Percentiles rank a stretch among this genome's conserved stretches.
These are phyloP conservation scores for Sternotherus odoratus DNA, from an alignment of 2,797 vertebrate species.

Conservation along the genomic window DNA sequence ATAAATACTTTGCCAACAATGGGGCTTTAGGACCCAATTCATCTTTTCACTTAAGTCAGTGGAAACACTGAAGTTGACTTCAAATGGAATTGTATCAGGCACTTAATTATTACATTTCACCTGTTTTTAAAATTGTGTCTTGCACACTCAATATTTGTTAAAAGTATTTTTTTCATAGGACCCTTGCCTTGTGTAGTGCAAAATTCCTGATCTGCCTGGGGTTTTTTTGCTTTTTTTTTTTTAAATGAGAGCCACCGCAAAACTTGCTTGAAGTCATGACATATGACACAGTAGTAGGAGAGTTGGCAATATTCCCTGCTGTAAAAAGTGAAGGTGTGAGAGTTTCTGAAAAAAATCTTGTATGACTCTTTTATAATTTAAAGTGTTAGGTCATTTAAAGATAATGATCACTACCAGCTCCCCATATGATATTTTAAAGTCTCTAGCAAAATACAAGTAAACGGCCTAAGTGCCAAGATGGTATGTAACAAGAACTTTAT, in stretches of 20 bases:
- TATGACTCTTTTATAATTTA: not conserved
- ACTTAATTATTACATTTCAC: constrained; percentile 38
- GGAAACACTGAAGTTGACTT: constrained; percentile 50
- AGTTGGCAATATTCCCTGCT: no score
- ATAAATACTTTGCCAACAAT: not conserved
- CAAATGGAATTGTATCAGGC: constrained; percentile 7
- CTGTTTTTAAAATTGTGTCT: constrained; percentile 61
- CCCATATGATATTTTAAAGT: not conserved
- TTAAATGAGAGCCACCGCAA: not conserved
- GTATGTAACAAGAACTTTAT: not conserved
- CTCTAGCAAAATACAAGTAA: not conserved
- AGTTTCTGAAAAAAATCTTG: not conserved
- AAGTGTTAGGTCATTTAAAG: not conserved
- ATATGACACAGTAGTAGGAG: not conserved
- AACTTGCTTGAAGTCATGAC: not conserved
- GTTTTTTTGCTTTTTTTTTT: no score
- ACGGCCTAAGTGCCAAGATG: not conserved
- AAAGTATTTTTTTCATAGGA: not conserved
- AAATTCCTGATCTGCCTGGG: not conserved
- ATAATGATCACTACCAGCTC: not conserved
- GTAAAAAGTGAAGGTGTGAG: no score
- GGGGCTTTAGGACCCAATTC: not conserved
- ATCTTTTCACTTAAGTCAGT: not conserved
- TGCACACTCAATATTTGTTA: constrained; percentile 1
- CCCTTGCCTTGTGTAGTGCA: not conserved